These are phyloP conservation scores for Maccullochella peelii DNA, from an alignment of 2,113 vertebrate species.

Conservation along the genomic window DNA sequence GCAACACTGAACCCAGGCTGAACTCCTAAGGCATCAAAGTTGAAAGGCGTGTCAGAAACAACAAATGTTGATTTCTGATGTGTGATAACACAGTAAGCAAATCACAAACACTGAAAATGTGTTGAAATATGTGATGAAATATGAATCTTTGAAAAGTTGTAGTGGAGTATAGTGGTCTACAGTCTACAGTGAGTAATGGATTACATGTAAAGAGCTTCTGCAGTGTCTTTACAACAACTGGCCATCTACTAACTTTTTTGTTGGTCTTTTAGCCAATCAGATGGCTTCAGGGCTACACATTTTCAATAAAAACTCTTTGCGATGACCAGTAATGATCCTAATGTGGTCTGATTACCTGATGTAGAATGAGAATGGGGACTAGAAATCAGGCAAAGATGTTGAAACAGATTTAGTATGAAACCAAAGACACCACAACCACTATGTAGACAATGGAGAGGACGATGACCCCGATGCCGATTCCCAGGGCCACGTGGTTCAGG, in stretches of 20 bases:
- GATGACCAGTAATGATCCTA: background rate
- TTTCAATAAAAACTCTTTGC: background rate
- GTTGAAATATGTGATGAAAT: too few species aligned
- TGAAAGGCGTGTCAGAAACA: background rate
- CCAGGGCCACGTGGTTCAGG: slow-evolving; percentile 71
- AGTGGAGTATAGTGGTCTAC: too few species aligned
- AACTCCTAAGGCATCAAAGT: slow-evolving; percentile 13
- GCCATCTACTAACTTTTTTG: background rate
- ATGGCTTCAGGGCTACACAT: background rate
- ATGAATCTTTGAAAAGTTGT: background rate
- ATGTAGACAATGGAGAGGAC: background rate
- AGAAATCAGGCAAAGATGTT: background rate
- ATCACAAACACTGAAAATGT: background rate
- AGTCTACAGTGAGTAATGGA: background rate
- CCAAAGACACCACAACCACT: accelerated
- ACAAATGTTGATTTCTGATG: background rate
- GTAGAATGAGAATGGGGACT: background rate
- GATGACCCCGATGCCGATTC: background rate
- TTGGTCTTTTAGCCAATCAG: background rate
- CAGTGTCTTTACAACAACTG: background rate
- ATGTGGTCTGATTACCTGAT: slow-evolving; percentile 19
- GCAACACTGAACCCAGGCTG: background rate
- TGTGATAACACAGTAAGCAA: slow-evolving; percentile 2
- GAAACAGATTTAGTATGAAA: accelerated
- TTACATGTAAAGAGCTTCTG: background rate